Evolutionary conservation across 2,113 vertebrate species (phyloP).

Genomic region (Opisthocomus hoazin): DNA sequence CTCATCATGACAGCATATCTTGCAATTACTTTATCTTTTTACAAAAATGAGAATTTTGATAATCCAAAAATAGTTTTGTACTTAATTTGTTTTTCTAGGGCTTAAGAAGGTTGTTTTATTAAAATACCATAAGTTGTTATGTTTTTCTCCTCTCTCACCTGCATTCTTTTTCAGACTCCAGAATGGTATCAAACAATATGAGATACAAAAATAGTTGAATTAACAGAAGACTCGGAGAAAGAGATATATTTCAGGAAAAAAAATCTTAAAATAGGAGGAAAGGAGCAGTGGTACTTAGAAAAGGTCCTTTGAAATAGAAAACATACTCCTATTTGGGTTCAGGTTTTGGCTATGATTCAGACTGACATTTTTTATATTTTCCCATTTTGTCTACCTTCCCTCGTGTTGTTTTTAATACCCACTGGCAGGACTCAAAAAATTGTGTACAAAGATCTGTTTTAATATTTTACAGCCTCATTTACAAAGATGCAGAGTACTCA

Average conservation of each 20-base stretch:
- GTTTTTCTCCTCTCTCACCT: neutral
- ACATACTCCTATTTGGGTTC: neutral
- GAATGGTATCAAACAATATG: neutral
- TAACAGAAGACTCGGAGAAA: neutral
- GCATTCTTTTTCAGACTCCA: neutral
- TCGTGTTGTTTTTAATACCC: neutral
- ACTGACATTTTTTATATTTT: neutral
- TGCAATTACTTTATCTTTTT: neutral
- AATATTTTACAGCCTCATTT: slow-evolving; percentile 21
- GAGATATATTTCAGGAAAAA: neutral
- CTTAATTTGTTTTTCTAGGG: neutral
- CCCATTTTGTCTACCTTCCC: neutral
- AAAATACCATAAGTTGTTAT: neutral
- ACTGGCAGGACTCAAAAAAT: neutral
- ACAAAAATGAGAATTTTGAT: neutral
- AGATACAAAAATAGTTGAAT: neutral
- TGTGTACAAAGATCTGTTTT: neutral
- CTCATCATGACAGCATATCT: neutral
- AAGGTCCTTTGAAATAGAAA: neutral
- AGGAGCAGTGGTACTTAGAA: neutral
- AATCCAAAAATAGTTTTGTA: neutral
- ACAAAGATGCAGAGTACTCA: neutral
- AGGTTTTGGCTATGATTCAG: neutral
- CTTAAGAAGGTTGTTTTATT: neutral
- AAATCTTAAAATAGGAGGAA: neutral